Percentiles rank a stretch among this genome's conserved stretches.
Evolutionary conservation across 2,888 invertebrate species (phyloP).

Genomic region (Andrena chrysosceles): DNA sequence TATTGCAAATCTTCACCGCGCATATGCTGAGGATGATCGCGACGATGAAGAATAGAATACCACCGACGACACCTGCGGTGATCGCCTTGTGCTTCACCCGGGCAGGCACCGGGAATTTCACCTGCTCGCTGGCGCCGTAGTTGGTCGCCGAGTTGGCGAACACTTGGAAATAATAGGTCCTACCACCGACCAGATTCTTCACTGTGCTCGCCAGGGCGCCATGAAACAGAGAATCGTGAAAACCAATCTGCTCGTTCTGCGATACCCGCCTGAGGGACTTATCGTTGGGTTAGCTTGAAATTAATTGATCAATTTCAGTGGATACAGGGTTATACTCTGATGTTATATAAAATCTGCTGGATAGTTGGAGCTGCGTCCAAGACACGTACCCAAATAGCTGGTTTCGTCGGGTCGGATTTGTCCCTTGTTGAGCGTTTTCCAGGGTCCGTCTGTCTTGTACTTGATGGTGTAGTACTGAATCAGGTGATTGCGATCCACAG

Average conservation of each 20-base stretch:
- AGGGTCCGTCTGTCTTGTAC: conserved; percentile 95
- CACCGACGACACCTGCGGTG: conserved; percentile 98
- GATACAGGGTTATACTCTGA: too few species aligned
- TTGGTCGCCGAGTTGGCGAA: conserved; percentile 94
- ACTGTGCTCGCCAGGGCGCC: conserved; percentile 86
- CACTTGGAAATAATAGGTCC: conserved; percentile 96
- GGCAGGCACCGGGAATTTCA: conserved; percentile 95
- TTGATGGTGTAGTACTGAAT: conserved; percentile 96
- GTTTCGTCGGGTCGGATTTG: conserved; percentile 96
- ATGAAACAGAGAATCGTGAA: conserved; percentile 16
- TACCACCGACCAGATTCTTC: conserved; percentile 95
- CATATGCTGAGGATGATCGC: conserved; percentile 98
- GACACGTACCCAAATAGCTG: conserved; percentile 91
- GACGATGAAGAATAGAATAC: conserved; percentile 98
- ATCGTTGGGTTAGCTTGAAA: too few species aligned
- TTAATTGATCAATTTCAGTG: too few species aligned
- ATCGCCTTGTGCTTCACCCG: conserved; percentile 97
- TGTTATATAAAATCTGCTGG: background rate
- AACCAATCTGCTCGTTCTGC: too few species aligned
- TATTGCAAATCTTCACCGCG: conserved; percentile 99
- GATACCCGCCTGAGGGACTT: too few species aligned
- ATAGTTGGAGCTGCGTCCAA: too few species aligned
- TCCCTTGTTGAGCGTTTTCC: conserved; percentile 95
- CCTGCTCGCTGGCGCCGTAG: conserved; percentile 94
- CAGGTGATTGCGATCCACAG: conserved; percentile 92